Percentiles rank a stretch among this genome's conserved stretches.
Evolutionary conservation across 2,888 invertebrate genomes (phyloP).

Genomic region (Drosophila anomalipes): DNA sequence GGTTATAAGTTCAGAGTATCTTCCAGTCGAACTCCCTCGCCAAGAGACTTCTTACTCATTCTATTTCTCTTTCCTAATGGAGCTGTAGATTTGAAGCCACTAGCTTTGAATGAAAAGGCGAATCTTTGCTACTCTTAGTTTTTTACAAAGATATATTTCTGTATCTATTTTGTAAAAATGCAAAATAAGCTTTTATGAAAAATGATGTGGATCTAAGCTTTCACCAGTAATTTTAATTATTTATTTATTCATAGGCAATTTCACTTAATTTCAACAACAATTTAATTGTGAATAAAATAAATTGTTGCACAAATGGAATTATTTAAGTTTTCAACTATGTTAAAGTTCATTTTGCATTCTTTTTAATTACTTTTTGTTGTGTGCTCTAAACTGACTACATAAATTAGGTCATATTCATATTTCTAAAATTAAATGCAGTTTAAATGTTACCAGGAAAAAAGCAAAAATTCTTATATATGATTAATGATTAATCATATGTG

Average conservation of each 20-base stretch:
- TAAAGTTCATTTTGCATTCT: background rate
- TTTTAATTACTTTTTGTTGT: background rate
- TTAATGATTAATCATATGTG: background rate
- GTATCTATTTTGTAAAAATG: background rate
- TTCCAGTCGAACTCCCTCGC: background rate
- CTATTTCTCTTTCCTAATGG: slow-evolving; percentile 27
- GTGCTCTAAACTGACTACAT: background rate
- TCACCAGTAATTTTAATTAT: background rate
- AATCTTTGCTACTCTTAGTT: slow-evolving; percentile 15
- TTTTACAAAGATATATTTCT: background rate
- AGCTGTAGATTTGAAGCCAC: slow-evolving; percentile 30
- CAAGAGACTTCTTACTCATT: background rate
- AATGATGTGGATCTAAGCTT: background rate
- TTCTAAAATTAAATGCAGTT: background rate
- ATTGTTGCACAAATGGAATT: too few species aligned
- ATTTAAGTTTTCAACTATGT: background rate
- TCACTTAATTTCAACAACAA: too few species aligned
- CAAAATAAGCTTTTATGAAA: background rate
- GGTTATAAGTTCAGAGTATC: background rate
- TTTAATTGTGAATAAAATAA: background rate
- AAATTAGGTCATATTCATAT: background rate
- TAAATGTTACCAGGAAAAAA: background rate
- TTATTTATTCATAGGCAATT: background rate
- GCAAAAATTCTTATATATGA: background rate
- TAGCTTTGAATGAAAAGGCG: slow-evolving; percentile 7